Conservation (phyloP, 2,888 invertebrate species). For the Mythimna loreyi region DNA sequence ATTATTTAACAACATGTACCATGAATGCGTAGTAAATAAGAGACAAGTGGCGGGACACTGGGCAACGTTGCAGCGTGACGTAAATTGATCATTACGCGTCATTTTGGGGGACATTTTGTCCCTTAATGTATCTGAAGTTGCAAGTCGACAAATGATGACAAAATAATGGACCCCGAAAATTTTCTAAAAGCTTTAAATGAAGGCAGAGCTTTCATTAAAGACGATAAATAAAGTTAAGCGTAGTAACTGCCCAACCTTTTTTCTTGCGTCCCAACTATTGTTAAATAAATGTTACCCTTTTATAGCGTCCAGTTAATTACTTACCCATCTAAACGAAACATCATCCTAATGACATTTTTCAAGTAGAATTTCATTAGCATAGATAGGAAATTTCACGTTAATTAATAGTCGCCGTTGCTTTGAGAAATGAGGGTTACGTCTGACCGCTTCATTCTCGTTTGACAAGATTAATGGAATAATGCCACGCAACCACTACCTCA, state of each 20-base stretch:
- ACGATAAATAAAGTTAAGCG: slow-evolving; percentile 16
- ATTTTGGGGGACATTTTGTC: no score
- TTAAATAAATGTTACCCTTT: slow-evolving; percentile 10
- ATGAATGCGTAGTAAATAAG: no score
- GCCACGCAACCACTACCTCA: slow-evolving; percentile 76
- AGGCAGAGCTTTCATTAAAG: slow-evolving; percentile 13
- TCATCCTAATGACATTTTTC: slow-evolving; percentile 74
- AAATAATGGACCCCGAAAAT: neutral
- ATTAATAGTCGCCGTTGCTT: slow-evolving; percentile 79
- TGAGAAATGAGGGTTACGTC: slow-evolving; percentile 85
- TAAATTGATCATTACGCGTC: no score
- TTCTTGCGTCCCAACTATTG: slow-evolving; percentile 4
- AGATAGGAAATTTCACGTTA: slow-evolving; percentile 82
- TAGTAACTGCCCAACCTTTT: neutral
- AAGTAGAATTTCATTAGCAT: slow-evolving; percentile 77
- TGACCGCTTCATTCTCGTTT: slow-evolving; percentile 85
- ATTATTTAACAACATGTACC: no score
- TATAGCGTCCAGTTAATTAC: slow-evolving; percentile 27
- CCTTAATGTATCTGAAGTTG: no score
- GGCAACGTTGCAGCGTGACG: no score
- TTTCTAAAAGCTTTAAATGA: neutral
- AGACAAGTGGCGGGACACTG: no score
- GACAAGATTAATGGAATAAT: slow-evolving; percentile 81
- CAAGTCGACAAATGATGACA: no score
- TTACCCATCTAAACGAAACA: slow-evolving; percentile 55